Conservation (phyloP, 2,888 invertebrate genomes). For the Campoletis raptor region DNA sequence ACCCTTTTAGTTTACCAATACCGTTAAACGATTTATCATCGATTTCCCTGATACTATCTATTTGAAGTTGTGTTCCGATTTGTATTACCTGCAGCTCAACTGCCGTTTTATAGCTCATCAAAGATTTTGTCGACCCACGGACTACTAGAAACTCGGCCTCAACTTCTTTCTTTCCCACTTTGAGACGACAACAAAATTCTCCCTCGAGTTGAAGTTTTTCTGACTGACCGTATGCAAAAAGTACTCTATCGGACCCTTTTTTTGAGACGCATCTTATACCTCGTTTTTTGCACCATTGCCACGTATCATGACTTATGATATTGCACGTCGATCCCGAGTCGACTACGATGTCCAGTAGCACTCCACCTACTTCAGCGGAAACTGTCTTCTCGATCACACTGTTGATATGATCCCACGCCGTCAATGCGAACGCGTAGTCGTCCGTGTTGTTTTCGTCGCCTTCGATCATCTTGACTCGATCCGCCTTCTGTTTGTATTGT, state of each 20-base stretch:
- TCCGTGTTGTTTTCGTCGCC: neutral
- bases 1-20: conserved; percentile 51
- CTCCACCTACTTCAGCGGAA: conserved; percentile 63
- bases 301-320: conserved; percentile 70
- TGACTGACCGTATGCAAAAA: conserved; percentile 71
- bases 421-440: neutral
- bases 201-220: conserved; percentile 7
- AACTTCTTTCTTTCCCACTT: conserved; percentile 18
- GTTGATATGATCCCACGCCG: conserved; percentile 10
- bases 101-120: conserved; percentile 29
- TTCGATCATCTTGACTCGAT: conserved; percentile 17
- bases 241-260: conserved; percentile 60
- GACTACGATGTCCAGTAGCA: conserved; percentile 68
- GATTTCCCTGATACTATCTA: conserved; percentile 25
- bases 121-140: conserved; percentile 10
- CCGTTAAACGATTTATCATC: conserved; percentile 43
- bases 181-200: conserved; percentile 14
- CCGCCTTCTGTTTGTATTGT: conserved; percentile 38
- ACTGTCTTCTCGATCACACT: conserved; percentile 27
- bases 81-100: conserved; percentile 6
- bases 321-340: conserved; percentile 73
- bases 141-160: conserved; percentile 21
- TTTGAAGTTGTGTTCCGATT: conserved; percentile 6
- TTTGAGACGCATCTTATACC: conserved; percentile 50
- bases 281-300: conserved; percentile 65